Conservation (phyloP, 2,113 vertebrate genomes). For the Vulpes lagopus region DNA sequence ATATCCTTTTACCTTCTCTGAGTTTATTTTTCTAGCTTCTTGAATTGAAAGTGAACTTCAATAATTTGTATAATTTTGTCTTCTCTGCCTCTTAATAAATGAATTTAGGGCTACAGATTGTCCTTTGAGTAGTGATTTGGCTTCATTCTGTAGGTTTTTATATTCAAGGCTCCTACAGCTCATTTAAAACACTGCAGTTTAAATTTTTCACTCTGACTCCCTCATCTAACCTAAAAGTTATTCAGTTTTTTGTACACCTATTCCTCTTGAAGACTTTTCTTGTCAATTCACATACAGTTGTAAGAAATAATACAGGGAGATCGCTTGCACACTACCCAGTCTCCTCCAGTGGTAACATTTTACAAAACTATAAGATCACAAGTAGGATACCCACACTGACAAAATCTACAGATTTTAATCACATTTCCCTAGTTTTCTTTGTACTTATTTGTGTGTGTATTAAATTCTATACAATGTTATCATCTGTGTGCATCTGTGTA, state of each 20-base stretch:
- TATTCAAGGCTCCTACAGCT: background rate
- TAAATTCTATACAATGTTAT: background rate
- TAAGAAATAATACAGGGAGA: background rate
- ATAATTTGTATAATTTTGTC: background rate
- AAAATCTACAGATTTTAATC: background rate
- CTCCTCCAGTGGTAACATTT: background rate
- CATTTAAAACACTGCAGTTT: background rate
- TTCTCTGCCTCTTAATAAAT: conserved; percentile 5
- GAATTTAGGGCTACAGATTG: background rate
- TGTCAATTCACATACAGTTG: background rate
- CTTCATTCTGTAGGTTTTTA: background rate
- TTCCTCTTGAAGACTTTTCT: background rate
- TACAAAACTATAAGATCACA: background rate
- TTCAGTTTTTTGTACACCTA: background rate
- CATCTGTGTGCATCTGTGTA: background rate
- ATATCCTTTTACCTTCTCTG: background rate
- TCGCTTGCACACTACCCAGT: background rate
- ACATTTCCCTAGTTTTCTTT: background rate
- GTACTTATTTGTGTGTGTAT: background rate
- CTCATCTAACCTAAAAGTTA: background rate
- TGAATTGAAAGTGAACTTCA: background rate
- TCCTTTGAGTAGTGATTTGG: background rate
- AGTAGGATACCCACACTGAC: background rate
- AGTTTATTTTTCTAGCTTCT: background rate
- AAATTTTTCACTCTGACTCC: background rate